Percentiles rank a stretch among this genome's conserved stretches.
phyloP scores from a whole-genome alignment of 2,888 invertebrate genomes.

The Pollenia labialis region DNA sequence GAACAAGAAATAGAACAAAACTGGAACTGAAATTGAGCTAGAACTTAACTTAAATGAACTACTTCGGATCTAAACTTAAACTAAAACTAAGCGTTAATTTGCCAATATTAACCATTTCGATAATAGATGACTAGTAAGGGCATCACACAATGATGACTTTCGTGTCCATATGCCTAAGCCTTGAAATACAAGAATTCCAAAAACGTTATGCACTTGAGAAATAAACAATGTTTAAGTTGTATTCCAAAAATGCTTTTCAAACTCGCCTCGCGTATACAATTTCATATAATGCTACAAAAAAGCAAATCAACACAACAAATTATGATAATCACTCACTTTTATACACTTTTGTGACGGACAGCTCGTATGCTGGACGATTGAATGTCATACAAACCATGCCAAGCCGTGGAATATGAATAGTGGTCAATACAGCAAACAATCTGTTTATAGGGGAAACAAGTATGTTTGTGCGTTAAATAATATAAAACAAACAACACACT shows the following conservation, averaged over 20 bases:
- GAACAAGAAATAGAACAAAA: no score
- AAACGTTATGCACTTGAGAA: no score
- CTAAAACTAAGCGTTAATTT: no score
- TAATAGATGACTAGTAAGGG: no score
- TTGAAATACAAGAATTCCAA: no score
- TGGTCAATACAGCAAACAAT: slow-evolving; percentile 52
- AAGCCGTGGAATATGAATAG: slow-evolving; percentile 74
- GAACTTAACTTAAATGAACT: no score
- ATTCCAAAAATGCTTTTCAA: background rate
- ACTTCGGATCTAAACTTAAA: no score
- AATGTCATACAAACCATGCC: slow-evolving; percentile 57
- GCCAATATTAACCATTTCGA: no score
- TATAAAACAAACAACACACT: slow-evolving; percentile 65
- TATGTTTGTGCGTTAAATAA: slow-evolving; percentile 60
- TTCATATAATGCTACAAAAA: slow-evolving; percentile 29
- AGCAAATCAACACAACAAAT: slow-evolving; percentile 72
- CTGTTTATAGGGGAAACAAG: slow-evolving; percentile 55
- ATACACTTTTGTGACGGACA: slow-evolving; percentile 69
- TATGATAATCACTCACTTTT: slow-evolving; percentile 74
- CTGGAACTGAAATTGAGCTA: no score
- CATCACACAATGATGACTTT: no score
- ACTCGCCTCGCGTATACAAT: slow-evolving; percentile 1
- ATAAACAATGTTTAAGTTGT: background rate
- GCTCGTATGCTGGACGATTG: slow-evolving; percentile 61
- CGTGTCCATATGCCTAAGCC: no score